Evolutionary conservation across 2,797 vertebrate species (phyloP).

Genomic region (Potorous gilbertii): DNA sequence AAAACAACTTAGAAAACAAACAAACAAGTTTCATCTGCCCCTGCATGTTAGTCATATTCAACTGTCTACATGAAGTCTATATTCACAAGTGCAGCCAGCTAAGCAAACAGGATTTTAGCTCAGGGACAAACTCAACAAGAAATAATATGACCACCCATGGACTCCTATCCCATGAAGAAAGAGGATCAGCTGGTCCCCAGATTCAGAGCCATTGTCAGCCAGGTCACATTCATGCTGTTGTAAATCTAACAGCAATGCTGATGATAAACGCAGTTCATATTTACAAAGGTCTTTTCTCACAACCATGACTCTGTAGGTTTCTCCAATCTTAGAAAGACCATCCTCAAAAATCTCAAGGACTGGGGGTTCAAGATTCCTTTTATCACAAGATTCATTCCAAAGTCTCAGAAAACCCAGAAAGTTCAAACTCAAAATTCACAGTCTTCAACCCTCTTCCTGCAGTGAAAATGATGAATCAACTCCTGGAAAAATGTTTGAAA

Average conservation of each 20-base stretch:
- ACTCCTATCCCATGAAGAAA: conserved; percentile 36
- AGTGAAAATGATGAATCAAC: too few species aligned
- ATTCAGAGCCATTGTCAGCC: conserved; percentile 2
- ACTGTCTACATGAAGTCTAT: neutral
- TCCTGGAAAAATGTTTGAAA: too few species aligned
- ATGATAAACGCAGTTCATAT: conserved; percentile 5
- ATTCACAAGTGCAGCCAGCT: neutral
- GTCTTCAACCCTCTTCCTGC: too few species aligned
- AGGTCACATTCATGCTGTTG: neutral
- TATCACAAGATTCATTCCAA: neutral
- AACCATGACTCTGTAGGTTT: neutral
- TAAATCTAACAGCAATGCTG: neutral
- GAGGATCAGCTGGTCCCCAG: neutral
- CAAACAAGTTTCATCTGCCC: neutral
- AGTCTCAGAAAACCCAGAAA: too few species aligned
- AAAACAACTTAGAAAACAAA: conserved; percentile 46
- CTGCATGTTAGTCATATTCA: conserved; percentile 17
- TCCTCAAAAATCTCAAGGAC: neutral
- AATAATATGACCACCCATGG: conserved; percentile 3
- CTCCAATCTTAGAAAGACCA: neutral
- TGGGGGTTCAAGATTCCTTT: neutral
- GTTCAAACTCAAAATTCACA: too few species aligned
- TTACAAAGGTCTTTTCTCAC: neutral
- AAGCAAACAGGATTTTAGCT: neutral
- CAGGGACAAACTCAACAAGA: neutral